Evolutionary conservation across 2,797 vertebrate species (phyloP), one percentile per base, ranked within the genome.

Genomic region (Protosalanx chinensis): DNA sequence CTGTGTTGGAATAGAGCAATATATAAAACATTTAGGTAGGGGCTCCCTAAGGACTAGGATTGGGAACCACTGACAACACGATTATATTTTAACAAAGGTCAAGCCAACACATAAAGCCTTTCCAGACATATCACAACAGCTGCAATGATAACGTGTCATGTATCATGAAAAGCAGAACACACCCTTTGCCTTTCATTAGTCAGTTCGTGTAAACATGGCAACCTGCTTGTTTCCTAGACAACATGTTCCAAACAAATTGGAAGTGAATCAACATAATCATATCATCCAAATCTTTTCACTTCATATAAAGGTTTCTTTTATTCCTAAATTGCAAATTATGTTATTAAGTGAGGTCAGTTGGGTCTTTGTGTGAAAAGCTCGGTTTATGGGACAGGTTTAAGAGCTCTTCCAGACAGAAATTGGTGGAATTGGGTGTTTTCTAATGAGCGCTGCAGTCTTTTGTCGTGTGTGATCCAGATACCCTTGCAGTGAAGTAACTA

Each of bases 331-430:
- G 61, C 64, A 67, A 67, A 64, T 69, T 12, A 62, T 70, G 68
- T 69, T 37, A 72, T 77, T 20, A 49, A 33, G 41, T 66, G 62
- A 60, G 35, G 68, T 70, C 62, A 73, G 37, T 32, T 35, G 20
- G 62, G 75, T 62, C 72, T 57, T 29, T 37, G 58, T 15, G 67
- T 59, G 7, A 61, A 59, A 33, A 58, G 23, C 57, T 51, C 46
- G 62, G 53, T 46, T 69, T 67, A 72, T 69, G 41, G 16, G 56
- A 72, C 33, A 8, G 32, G 67, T 58, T 35, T 58, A 32, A 20
- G 20, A 57, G 2, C 16, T n/a, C n/a, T 16, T 13, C 66, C 27
- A 1, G 5, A 65, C 64, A 6, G 20, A 12, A 65, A 65, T 13
- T 65, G 41, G 20, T 61, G 7, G 13, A 29, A 60, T 60, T 60